Conservation (phyloP, 2,113 vertebrate species). For the Siniperca knerii region DNA sequence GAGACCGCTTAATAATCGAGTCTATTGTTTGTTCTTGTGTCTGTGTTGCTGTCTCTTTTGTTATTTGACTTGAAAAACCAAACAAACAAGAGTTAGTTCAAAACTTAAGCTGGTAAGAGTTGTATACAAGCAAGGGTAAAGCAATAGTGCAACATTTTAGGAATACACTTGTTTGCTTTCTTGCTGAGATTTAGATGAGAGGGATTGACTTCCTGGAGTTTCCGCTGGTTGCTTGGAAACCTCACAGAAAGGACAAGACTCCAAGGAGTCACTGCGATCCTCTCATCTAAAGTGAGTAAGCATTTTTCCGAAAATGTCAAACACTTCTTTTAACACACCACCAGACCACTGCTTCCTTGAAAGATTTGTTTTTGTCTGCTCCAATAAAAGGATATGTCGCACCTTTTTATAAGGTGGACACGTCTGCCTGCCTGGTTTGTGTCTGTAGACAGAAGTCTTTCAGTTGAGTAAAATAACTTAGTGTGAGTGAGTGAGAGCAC, state of each 20-base stretch:
- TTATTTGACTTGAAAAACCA: constrained; percentile 22
- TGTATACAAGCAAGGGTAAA: not conserved
- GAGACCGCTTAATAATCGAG: constrained; percentile 20
- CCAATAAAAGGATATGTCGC: constrained; percentile 11
- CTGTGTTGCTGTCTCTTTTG: constrained; percentile 23
- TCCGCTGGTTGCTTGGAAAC: not conserved
- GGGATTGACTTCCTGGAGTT: not conserved
- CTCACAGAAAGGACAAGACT: not conserved
- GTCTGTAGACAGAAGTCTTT: constrained; percentile 44
- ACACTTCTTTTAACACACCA: not conserved
- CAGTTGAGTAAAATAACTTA: constrained; percentile 35
- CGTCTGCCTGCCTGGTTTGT: constrained; percentile 46
- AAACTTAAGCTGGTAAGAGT: not conserved
- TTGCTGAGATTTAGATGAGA: not conserved
- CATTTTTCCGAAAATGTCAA: constrained; percentile 5
- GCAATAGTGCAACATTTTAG: not conserved
- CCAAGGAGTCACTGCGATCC: not conserved
- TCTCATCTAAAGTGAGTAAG: not conserved
- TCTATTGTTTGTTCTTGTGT: constrained; percentile 17
- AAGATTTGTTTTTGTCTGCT: constrained; percentile 16
- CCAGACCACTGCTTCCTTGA: constrained; percentile 24
- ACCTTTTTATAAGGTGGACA: constrained; percentile 23
- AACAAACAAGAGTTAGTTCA: not conserved
- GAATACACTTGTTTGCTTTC: not conserved
- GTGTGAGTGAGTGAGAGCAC: constrained; percentile 49